Percentiles rank a stretch among this genome's conserved stretches.
phyloP scores from a whole-genome alignment of 2,797 vertebrate genomes.

The Sebastes steindachneri region DNA sequence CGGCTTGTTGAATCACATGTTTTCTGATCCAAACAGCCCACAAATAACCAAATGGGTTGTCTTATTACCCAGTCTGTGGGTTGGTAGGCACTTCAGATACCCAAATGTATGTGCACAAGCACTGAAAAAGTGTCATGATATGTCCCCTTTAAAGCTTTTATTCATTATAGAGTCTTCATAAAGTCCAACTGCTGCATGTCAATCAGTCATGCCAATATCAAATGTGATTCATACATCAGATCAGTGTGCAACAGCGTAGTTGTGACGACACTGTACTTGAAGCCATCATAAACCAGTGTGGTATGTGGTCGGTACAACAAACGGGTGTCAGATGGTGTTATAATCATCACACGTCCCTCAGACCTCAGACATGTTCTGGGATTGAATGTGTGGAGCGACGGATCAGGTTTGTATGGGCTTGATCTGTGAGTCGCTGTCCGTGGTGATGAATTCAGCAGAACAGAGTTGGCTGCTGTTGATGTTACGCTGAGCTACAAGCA shows the following conservation, averaged over 20 bases:
- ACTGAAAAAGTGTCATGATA: too few species aligned
- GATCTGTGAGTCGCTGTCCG: not conserved
- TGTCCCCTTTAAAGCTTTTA: not conserved
- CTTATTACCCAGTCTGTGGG: too few species aligned
- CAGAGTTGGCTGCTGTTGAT: not conserved
- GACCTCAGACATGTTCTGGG: not conserved
- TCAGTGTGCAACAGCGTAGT: not conserved
- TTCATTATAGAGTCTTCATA: not conserved
- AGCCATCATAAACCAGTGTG: not conserved
- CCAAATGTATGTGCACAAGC: too few species aligned
- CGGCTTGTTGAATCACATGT: too few species aligned
- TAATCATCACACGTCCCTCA: not conserved
- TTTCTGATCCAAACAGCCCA: too few species aligned
- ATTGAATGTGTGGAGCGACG: not conserved
- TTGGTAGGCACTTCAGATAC: too few species aligned
- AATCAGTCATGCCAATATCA: not conserved
- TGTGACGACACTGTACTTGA: not conserved
- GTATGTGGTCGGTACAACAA: not conserved
- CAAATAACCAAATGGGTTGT: too few species aligned
- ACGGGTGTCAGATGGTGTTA: not conserved
- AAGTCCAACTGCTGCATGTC: conserved; percentile 8
- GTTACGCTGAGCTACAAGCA: not conserved
- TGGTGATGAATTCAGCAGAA: conserved; percentile 5
- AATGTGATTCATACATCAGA: not conserved
- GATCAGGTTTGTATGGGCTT: not conserved